A percentile compares a stretch with the other conserved stretches of the same genome.
Evolutionary conservation across 2,888 invertebrate species (phyloP).

Genomic region (Scelioninae gen. 2): DNA sequence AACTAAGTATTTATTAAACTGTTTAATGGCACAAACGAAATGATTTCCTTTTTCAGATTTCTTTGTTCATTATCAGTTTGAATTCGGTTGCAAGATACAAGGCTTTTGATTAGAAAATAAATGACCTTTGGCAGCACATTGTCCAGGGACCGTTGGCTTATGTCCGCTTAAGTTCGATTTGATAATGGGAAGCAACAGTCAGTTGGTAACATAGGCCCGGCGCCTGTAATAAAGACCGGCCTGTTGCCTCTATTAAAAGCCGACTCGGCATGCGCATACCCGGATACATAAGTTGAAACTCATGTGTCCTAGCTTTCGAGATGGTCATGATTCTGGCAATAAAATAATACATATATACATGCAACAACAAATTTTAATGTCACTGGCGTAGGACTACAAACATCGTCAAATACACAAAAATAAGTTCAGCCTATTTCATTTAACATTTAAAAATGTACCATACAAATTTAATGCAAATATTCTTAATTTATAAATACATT

Average conservation of each 20-base stretch:
- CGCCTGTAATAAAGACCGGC: constrained; percentile 10
- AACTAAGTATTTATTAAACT: no score
- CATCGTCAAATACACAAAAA: no score
- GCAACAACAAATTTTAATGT: neutral
- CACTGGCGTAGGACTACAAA: no score
- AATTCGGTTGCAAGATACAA: no score
- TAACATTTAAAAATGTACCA: no score
- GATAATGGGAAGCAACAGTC: constrained; percentile 8
- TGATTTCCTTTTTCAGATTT: no score
- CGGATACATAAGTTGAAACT: constrained; percentile 5
- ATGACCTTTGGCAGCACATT: neutral
- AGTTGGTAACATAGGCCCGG: constrained; percentile 8
- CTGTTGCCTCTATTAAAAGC: constrained; percentile 23
- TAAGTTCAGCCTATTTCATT: neutral
- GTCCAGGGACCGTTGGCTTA: neutral
- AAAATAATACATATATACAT: neutral
- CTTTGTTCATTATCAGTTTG: no score
- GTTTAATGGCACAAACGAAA: no score
- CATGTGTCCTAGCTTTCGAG: neutral
- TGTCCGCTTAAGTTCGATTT: neutral
- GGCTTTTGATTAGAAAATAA: neutral
- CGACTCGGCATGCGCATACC: constrained; percentile 1
- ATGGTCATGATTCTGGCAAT: constrained; percentile 2
- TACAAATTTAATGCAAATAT: no score
- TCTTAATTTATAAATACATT: no score